phyloP scores from a whole-genome alignment of 1,140 invertebrate genomes.

The Thaumatotibia leucotreta region DNA sequence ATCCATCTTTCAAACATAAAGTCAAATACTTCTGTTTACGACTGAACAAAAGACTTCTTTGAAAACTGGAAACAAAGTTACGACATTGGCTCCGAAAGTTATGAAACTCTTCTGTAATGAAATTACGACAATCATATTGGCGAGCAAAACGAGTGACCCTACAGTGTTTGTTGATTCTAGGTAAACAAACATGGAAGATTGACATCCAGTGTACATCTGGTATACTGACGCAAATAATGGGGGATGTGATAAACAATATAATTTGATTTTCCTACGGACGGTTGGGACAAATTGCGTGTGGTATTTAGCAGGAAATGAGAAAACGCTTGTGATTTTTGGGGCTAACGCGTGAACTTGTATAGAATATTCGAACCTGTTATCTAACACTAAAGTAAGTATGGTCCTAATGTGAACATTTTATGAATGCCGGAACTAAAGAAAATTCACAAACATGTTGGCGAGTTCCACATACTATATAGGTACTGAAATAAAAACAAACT shows the following conservation, averaged over 20 bases:
- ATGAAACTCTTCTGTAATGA: slow-evolving; percentile 37
- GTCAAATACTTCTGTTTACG: slow-evolving; percentile 9
- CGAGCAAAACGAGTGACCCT: slow-evolving; percentile 62
- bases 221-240: slow-evolving; percentile 62
- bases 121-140: slow-evolving; percentile 65
- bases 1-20: slow-evolving; percentile 1
- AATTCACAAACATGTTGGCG: too few species aligned
- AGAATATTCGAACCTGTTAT: background rate
- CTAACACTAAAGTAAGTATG: background rate
- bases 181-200: slow-evolving; percentile 71
- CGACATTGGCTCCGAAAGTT: slow-evolving; percentile 28
- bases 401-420: background rate
- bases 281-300: slow-evolving; percentile 57
- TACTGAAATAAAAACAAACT: too few species aligned
- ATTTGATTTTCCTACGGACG: slow-evolving; percentile 60
- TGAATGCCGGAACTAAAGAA: too few species aligned
- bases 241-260: slow-evolving; percentile 64
- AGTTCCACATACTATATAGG: too few species aligned
- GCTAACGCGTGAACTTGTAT: background rate
- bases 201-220: slow-evolving; percentile 72
- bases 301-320: slow-evolving; percentile 28
- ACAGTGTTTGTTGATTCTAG: slow-evolving; percentile 66
- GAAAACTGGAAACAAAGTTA: slow-evolving; percentile 19
- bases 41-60: slow-evolving; percentile 10
- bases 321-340: slow-evolving; percentile 24